Base-by-base conservation (phyloP, 2,888 invertebrate genomes). In the Diachrysia chrysitis region DNA sequence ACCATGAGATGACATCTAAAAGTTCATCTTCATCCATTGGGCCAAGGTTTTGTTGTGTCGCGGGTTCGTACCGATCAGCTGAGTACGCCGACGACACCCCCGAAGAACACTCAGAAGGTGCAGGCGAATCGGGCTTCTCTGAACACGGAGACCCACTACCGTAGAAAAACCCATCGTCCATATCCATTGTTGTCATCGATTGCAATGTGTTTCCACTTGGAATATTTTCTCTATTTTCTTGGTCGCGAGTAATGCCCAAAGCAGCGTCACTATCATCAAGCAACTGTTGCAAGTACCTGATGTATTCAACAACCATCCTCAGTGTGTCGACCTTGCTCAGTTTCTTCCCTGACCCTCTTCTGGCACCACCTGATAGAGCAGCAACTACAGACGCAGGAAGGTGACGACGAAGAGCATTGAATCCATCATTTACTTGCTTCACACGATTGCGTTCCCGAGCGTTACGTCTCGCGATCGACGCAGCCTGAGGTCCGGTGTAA, bases 361-460 rank as follows among this genome's bases (percentile, higher is more conserved):
- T 96, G 9, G 96, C 96, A 66, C 96, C 96, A 74, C 96, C 96
- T 73, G 90, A 95, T 71, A 97, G 89, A 0, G 97, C 97, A 69
- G 97, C 97, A 51, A 98, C 97, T 4, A 98, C 97, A 25, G 96
- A 97, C 66, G 97, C 96, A 0, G 98, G 99, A 84, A 99, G 97
- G 92, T 98, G 98, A 83, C 98, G 97, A 51, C 98, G 96, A 12
- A 99, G 95, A 55, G 98, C 98, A 62, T 98, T 98, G 90, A 98
- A 99, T 73, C 98, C 99, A 90, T 98, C 98, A 94, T 98, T 98
- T 87, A 98, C 98, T 96, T 99, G 98, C 91, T 98, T 98, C 71
- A 99, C 99, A 78, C 99, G 97, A 90, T 99, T 99, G 76, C 99
- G 96, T 93, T 99, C 99, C 16, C 99, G 96, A 21, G 99, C 99